Evolutionary conservation across 2,113 vertebrate species (phyloP).

Genomic region (Callionymus lyra): DNA sequence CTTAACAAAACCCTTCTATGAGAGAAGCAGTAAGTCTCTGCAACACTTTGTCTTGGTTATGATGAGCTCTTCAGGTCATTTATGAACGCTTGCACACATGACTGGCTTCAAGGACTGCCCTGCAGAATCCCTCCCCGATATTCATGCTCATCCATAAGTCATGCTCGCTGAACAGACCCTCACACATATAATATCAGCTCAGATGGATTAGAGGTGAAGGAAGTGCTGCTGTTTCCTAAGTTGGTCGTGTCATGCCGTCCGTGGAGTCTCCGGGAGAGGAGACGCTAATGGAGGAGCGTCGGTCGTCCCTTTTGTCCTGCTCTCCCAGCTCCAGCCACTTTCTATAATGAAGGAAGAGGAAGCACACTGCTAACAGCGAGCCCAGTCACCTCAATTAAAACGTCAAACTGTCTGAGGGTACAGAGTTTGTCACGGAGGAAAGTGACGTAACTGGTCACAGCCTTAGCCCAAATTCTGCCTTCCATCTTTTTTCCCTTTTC

Average conservation of each 20-base stretch:
- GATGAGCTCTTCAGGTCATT: too few species aligned
- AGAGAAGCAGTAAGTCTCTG: too few species aligned
- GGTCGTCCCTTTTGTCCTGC: constrained; percentile 16
- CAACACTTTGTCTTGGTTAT: too few species aligned
- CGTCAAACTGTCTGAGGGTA: constrained; percentile 46
- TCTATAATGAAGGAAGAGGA: constrained; percentile 36
- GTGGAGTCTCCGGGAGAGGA: constrained; percentile 8
- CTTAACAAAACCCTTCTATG: too few species aligned
- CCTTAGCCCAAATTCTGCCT: constrained; percentile 5
- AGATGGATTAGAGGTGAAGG: constrained; percentile 10
- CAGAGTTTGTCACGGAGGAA: constrained; percentile 36
- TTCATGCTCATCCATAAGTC: neutral
- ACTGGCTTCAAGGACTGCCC: too few species aligned
- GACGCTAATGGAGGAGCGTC: constrained; percentile 5
- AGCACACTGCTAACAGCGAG: constrained; percentile 29
- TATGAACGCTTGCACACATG: too few species aligned
- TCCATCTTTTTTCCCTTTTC: too few species aligned
- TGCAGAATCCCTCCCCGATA: too few species aligned
- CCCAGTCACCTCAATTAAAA: constrained; percentile 59
- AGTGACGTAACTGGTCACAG: constrained; percentile 2
- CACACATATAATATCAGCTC: constrained; percentile 9
- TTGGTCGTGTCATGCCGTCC: constrained; percentile 1
- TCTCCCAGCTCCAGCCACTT: constrained; percentile 30
- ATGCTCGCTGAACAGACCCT: constrained; percentile 8
- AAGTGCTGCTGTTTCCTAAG: constrained; percentile 6